Evolutionary conservation across 2,888 invertebrate genomes (phyloP).

Genomic region (Aphodius sticticus): DNA sequence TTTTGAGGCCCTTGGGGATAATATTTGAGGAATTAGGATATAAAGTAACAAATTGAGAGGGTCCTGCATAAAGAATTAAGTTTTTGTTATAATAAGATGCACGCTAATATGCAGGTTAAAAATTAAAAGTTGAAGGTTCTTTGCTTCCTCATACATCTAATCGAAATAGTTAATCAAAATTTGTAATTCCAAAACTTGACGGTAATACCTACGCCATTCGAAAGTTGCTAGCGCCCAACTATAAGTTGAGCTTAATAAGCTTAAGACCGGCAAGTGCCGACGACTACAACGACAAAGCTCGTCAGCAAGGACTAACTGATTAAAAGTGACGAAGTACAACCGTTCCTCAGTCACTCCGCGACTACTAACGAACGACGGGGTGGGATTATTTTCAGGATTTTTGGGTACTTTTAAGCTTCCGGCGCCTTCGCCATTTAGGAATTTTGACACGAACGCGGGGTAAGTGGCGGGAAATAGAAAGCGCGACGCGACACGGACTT

Average conservation of each 20-base stretch:
- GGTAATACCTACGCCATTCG: background rate
- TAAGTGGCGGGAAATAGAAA: constrained; percentile 7
- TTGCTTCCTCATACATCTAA: background rate
- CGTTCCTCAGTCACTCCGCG: too few species aligned
- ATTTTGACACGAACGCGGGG: background rate
- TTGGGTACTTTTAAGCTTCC: background rate
- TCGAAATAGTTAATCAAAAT: background rate
- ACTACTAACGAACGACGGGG: background rate
- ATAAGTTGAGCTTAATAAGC: background rate
- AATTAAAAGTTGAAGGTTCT: background rate
- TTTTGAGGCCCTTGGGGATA: too few species aligned
- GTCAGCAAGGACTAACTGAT: background rate
- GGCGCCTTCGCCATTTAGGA: constrained; percentile 8
- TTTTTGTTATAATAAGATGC: too few species aligned
- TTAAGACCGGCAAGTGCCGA: too few species aligned
- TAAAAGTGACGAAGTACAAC: background rate
- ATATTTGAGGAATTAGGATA: too few species aligned
- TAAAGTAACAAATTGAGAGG: too few species aligned
- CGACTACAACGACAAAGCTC: too few species aligned
- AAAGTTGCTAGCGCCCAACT: background rate
- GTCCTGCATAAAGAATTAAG: too few species aligned
- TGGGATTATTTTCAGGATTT: background rate
- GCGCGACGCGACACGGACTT: constrained; percentile 48
- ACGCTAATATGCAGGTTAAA: too few species aligned
- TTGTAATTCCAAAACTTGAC: background rate